Percentiles rank a stretch among this genome's conserved stretches.
Evolutionary conservation across 2,797 vertebrate species (phyloP).

Genomic region (Lateolabrax maculatus): DNA sequence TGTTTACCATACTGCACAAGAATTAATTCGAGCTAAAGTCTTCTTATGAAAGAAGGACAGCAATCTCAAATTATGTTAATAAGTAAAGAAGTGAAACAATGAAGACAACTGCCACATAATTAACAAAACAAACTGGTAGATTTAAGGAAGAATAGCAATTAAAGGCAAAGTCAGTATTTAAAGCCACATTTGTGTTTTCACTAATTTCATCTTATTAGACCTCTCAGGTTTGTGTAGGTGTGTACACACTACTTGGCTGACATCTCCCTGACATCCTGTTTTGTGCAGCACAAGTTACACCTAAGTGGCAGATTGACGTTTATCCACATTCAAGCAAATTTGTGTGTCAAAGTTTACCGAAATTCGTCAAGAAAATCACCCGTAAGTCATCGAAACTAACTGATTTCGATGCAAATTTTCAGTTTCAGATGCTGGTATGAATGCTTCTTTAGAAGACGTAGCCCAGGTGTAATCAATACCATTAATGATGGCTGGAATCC

Average conservation of each 20-base stretch:
- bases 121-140: conserved; percentile 4
- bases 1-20: conserved; percentile 27
- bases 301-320: background rate
- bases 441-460: too few species aligned
- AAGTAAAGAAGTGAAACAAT: conserved; percentile 31
- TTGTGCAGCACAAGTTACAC: background rate
- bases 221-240: background rate
- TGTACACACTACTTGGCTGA: background rate
- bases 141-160: background rate
- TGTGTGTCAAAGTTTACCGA: background rate
- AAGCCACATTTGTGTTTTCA: background rate
- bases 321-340: background rate
- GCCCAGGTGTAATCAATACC: background rate
- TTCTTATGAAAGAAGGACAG: conserved; percentile 19
- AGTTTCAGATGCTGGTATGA: background rate
- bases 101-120: conserved; percentile 23
- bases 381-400: background rate
- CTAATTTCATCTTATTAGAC: conserved; percentile 21
- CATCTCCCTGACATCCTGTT: background rate
- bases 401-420: background rate
- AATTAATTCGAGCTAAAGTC: conserved; percentile 30
- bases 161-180: conserved; percentile 6
- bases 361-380: too few species aligned
- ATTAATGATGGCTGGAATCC: background rate
- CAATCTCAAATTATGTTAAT: conserved; percentile 17